Conservation (phyloP, 2,888 invertebrate species). For the Coenonympha glycerion region DNA sequence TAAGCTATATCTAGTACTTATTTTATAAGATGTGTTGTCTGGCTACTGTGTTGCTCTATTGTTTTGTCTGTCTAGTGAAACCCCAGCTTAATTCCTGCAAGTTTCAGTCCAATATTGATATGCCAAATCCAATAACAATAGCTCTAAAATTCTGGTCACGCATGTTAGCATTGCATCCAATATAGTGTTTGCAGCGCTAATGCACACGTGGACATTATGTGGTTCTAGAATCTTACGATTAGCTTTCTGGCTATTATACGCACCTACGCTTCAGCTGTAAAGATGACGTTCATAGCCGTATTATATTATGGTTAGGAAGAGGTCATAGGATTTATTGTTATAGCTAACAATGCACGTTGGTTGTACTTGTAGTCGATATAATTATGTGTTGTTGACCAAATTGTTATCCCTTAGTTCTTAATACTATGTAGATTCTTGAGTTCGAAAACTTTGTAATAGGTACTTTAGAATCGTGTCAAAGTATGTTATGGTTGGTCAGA, state of each 20-base stretch:
- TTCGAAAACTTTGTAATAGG: neutral
- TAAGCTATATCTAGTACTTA: no score
- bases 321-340: slow-evolving; percentile 14
- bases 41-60: neutral
- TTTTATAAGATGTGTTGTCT: no score
- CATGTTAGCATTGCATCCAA: slow-evolving; percentile 59
- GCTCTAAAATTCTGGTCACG: slow-evolving; percentile 42
- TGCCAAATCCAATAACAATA: slow-evolving; percentile 16
- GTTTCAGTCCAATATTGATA: neutral
- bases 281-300: slow-evolving; percentile 1
- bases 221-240: slow-evolving; percentile 20
- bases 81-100: neutral
- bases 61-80: neutral
- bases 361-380: neutral
- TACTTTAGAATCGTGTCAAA: neutral
- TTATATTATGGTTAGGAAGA: slow-evolving; percentile 8
- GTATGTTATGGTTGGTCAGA: no score
- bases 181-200: slow-evolving; percentile 54
- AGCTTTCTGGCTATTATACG: slow-evolving; percentile 14
- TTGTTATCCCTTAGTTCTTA: neutral
- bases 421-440: neutral
- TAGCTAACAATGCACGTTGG: neutral
- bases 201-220: slow-evolving; percentile 21
- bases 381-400: slow-evolving; percentile 4
- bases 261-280: slow-evolving; percentile 12